Conservation (phyloP, 2,888 invertebrate genomes). For the Lymantria dispar region DNA sequence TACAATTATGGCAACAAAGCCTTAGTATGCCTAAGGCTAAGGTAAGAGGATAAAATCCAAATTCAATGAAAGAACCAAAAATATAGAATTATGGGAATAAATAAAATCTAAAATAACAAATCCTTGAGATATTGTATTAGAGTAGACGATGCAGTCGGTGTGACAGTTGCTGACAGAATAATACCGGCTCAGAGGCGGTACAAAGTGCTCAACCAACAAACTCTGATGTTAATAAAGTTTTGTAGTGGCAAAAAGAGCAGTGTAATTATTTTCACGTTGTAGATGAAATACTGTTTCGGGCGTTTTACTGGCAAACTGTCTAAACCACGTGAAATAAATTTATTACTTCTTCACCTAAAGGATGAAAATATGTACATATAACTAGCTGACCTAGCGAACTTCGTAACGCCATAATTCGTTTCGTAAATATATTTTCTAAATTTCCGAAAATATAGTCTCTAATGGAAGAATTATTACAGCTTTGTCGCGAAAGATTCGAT, state of each 20-base stretch:
- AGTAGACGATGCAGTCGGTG: conserved; percentile 24
- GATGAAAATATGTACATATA: too few species aligned
- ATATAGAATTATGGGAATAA: conserved; percentile 21
- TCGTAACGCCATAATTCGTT: too few species aligned
- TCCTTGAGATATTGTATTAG: conserved; percentile 38
- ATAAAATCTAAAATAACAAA: conserved; percentile 34
- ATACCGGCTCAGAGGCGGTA: conserved; percentile 21
- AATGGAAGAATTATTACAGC: too few species aligned
- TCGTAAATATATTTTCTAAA: too few species aligned
- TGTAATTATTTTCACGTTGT: conserved; percentile 17
- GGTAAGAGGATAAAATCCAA: not conserved
- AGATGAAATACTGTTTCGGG: conserved; percentile 27
- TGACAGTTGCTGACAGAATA: conserved; percentile 34
- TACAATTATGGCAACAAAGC: too few species aligned
- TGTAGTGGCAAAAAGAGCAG: conserved; percentile 23
- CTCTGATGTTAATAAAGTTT: conserved; percentile 35
- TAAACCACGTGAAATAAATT: conserved; percentile 23
- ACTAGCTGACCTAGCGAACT: too few species aligned
- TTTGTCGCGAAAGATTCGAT: too few species aligned
- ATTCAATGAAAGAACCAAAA: not conserved
- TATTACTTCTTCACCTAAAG: conserved; percentile 5
- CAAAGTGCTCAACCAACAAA: conserved; percentile 29
- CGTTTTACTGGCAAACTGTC: conserved; percentile 15
- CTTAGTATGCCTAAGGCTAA: too few species aligned
- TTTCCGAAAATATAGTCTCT: too few species aligned